Percentiles rank a stretch among this genome's conserved stretches.
Evolutionary conservation across 2,888 invertebrate genomes (phyloP).

Genomic region (Mycogona germanica): DNA sequence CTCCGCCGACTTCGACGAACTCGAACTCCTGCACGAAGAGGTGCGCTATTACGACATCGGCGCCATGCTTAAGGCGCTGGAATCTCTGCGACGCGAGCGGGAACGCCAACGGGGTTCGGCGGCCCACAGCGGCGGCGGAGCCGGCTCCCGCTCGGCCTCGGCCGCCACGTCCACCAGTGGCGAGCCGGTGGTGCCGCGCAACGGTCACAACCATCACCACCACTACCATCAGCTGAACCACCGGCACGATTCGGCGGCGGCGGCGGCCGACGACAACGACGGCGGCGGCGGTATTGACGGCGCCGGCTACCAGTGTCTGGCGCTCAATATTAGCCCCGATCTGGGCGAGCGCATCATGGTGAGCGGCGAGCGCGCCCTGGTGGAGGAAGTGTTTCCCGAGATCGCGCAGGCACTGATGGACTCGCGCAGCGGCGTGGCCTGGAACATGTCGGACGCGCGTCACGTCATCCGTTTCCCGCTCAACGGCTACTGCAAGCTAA

Average conservation of each 20-base stretch:
- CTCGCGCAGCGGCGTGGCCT: conserved; percentile 61
- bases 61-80: conserved; percentile 32
- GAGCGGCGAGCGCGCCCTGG: conserved; percentile 60
- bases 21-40: conserved; percentile 79
- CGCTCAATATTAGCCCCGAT: conserved; percentile 66
- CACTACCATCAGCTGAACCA: not conserved
- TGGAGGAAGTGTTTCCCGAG: conserved; percentile 52
- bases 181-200: not conserved
- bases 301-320: conserved; percentile 56
- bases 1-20: conserved; percentile 72
- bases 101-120: conserved; percentile 12
- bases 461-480: conserved; percentile 74
- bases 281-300: conserved; percentile 10
- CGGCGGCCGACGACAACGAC: conserved; percentile 4
- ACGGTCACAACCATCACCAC: conserved; percentile 7
- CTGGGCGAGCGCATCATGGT: conserved; percentile 68
- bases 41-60: conserved; percentile 81
- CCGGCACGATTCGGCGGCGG: not conserved
- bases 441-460: conserved; percentile 61
- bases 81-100: conserved; percentile 21
- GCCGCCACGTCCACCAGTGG: not conserved
- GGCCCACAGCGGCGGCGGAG: not conserved
- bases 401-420: conserved; percentile 61
- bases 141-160: conserved; percentile 2
- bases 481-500: conserved; percentile 78